Evolutionary conservation across 2,113 vertebrate genomes (phyloP).

Genomic region (Lipotes vexillifer): DNA sequence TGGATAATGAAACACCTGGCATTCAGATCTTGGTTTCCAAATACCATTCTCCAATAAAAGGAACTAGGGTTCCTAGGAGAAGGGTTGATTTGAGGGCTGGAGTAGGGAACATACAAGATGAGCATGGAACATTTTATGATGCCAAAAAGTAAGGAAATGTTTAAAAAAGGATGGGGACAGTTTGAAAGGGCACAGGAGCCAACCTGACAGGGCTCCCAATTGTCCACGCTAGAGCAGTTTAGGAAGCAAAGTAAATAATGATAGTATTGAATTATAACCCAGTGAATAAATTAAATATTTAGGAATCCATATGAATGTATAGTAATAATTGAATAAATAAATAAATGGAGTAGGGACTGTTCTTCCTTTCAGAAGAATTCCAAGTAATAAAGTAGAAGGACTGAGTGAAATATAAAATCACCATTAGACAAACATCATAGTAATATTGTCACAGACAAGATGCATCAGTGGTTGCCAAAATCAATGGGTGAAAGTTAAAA

Average conservation of each 20-base stretch:
- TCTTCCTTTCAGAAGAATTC: not conserved
- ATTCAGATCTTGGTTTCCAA: not conserved
- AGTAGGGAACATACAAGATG: not conserved
- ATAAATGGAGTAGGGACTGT: not conserved
- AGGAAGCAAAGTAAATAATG: not conserved
- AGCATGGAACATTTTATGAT: not conserved
- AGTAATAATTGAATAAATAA: not conserved
- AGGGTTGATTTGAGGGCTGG: not conserved
- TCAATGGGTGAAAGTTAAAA: not conserved
- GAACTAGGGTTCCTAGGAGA: not conserved
- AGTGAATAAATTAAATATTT: not conserved
- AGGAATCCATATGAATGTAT: not conserved
- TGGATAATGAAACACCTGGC: not conserved
- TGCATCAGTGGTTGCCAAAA: not conserved
- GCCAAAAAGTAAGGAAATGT: not conserved
- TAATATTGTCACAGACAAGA: not conserved
- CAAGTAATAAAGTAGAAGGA: not conserved
- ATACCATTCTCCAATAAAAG: not conserved
- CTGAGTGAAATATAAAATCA: not conserved
- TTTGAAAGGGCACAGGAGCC: not conserved
- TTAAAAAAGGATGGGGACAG: not conserved
- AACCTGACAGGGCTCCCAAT: not conserved
- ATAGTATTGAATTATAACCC: not conserved
- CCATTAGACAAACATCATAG: not conserved
- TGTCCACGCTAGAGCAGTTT: not conserved